Conservation (phyloP, 1,140 invertebrate species). For the Lasioglossum baleicum region DNA sequence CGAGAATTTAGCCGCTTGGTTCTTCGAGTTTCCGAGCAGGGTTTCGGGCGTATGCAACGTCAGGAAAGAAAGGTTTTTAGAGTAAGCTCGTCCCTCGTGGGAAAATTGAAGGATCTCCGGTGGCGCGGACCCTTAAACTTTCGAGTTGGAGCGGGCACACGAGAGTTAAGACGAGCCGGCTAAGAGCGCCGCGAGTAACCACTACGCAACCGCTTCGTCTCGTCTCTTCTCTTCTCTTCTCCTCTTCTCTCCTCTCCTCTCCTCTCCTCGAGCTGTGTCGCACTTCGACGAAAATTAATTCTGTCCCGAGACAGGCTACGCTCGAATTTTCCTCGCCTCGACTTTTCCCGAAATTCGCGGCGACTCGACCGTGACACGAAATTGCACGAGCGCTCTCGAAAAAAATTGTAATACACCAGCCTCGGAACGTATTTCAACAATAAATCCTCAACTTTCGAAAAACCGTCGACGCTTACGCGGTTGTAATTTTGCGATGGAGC, state of each 20-base stretch:
- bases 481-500: too few species aligned
- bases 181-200: constrained; percentile 10
- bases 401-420: not conserved
- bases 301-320: not conserved
- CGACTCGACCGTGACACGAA: not conserved
- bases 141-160: constrained; percentile 8
- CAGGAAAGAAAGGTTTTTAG: not conserved
- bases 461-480: too few species aligned
- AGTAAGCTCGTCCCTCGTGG: not conserved
- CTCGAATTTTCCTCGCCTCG: constrained; percentile 20
- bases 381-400: constrained; percentile 10
- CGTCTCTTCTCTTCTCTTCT: too few species aligned
- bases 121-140: constrained; percentile 9
- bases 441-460: too few species aligned
- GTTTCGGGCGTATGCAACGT: not conserved
- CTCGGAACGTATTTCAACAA: too few species aligned
- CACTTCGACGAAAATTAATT: constrained; percentile 35
- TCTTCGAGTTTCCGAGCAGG: not conserved
- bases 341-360: not conserved
- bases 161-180: constrained; percentile 21
- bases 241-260: too few species aligned
- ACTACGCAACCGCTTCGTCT: not conserved
- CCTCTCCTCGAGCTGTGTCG: too few species aligned
- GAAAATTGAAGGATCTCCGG: constrained; percentile 7
- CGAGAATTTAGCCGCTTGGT: too few species aligned